Percentiles rank a stretch among this genome's conserved stretches.
Evolutionary conservation across 2,797 vertebrate species (phyloP).

Genomic region (Syndactyla subalaris): DNA sequence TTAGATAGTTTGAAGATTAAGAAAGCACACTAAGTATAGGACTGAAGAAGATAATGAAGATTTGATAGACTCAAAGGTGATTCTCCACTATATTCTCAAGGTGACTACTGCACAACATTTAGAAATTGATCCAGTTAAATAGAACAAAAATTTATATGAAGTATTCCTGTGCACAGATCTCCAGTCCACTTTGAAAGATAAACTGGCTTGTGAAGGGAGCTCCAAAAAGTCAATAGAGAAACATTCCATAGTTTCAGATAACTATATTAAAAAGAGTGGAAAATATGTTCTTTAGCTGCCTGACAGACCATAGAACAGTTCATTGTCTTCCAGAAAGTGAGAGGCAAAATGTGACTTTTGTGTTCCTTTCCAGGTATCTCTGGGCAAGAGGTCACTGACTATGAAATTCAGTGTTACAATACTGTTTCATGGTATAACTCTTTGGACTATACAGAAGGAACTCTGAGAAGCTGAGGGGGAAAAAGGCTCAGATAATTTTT

Average conservation of each 20-base stretch:
- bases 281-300: background rate
- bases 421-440: background rate
- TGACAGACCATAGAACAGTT: background rate
- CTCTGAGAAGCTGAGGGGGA: background rate
- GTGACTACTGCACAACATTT: background rate
- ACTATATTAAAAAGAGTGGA: background rate
- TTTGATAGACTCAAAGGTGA: background rate
- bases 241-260: background rate
- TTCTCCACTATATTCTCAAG: background rate
- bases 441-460: background rate
- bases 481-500: background rate
- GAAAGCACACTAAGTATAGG: background rate
- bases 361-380: background rate
- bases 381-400: background rate
- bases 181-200: background rate
- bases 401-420: background rate
- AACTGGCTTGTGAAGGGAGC: background rate
- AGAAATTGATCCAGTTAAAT: background rate
- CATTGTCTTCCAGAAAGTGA: background rate
- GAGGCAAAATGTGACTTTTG: background rate
- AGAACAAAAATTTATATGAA: background rate
- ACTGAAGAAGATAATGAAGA: background rate
- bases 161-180: accelerated
- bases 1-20: background rate
- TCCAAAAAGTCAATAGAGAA: background rate